phyloP scores from a whole-genome alignment of 2,797 vertebrate species.

The Odontamblyopus rebecca region DNA sequence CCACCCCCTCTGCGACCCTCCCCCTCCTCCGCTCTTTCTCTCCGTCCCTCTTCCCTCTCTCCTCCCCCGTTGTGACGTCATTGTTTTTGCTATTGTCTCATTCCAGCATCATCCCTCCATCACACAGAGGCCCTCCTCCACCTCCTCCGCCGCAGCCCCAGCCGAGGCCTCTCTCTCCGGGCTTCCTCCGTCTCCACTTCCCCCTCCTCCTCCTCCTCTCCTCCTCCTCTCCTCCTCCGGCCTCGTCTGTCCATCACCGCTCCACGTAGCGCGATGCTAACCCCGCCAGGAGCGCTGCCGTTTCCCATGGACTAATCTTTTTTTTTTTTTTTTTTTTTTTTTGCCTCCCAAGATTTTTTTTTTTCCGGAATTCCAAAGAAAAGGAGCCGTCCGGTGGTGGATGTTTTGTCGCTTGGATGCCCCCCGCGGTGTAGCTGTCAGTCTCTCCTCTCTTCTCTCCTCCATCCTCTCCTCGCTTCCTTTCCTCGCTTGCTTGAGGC shows the following conservation, averaged over 20 bases:
- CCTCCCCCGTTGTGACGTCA: slow-evolving; percentile 19
- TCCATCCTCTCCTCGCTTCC: slow-evolving; percentile 58
- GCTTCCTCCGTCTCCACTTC: slow-evolving; percentile 5
- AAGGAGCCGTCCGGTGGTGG: slow-evolving; percentile 60
- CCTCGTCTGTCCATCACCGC: background rate
- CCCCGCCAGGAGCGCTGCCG: background rate
- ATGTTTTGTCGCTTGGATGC: slow-evolving; percentile 94
- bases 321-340: background rate
- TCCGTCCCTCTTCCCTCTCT: background rate
- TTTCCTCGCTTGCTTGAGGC: slow-evolving; percentile 86
- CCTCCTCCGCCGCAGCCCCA: slow-evolving; percentile 4
- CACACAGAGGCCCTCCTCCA: background rate
- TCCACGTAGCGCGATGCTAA: background rate
- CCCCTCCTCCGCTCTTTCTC: slow-evolving; percentile 6
- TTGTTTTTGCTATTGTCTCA: slow-evolving; percentile 50
- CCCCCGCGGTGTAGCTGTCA: slow-evolving; percentile 90
- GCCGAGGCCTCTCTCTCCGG: slow-evolving; percentile 30
- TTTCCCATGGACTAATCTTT: slow-evolving; percentile 35
- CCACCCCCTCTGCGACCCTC: background rate
- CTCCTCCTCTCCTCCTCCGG: background rate
- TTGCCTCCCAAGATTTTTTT: background rate
- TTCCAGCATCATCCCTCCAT: slow-evolving; percentile 68
- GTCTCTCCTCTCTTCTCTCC: slow-evolving; percentile 67
- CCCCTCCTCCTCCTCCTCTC: slow-evolving; percentile 11
- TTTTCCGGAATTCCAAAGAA: background rate